Evolutionary conservation across 2,888 invertebrate species (phyloP).

Genomic region (Mactromeris polynyma): DNA sequence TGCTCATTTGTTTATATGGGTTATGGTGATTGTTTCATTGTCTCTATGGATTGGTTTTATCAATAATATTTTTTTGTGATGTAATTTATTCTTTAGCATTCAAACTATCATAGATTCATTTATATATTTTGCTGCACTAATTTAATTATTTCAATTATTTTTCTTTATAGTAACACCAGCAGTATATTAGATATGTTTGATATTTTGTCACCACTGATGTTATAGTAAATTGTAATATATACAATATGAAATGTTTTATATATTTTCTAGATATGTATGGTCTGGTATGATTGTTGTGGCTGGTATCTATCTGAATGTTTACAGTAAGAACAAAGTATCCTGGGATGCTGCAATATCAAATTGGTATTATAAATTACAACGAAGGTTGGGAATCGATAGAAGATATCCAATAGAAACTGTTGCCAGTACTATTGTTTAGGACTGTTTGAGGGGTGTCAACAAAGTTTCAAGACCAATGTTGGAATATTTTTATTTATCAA

Average conservation of each 20-base stretch:
- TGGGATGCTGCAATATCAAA: slow-evolving; percentile 75
- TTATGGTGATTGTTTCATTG: too few species aligned
- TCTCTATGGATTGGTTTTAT: too few species aligned
- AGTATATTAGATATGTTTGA: too few species aligned
- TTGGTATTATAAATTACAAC: slow-evolving; percentile 35
- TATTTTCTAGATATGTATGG: slow-evolving; percentile 95
- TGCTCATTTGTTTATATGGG: too few species aligned
- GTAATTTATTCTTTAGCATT: too few species aligned
- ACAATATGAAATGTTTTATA: not conserved
- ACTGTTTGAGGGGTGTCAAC: not conserved
- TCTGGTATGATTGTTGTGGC: slow-evolving; percentile 95
- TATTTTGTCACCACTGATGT: too few species aligned
- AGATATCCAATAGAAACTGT: slow-evolving; percentile 28
- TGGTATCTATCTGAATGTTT: slow-evolving; percentile 97
- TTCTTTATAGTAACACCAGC: not conserved
- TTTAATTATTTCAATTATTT: too few species aligned
- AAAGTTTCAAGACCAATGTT: too few species aligned
- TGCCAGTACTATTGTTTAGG: slow-evolving; percentile 47
- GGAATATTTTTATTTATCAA: too few species aligned
- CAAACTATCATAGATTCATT: too few species aligned
- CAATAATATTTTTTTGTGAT: too few species aligned
- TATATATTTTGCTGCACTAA: too few species aligned
- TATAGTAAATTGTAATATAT: not conserved
- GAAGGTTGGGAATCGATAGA: slow-evolving; percentile 30
- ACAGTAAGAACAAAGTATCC: slow-evolving; percentile 91